phyloP scores from a whole-genome alignment of 1,140 invertebrate genomes.

The Drosophila novamexicana region DNA sequence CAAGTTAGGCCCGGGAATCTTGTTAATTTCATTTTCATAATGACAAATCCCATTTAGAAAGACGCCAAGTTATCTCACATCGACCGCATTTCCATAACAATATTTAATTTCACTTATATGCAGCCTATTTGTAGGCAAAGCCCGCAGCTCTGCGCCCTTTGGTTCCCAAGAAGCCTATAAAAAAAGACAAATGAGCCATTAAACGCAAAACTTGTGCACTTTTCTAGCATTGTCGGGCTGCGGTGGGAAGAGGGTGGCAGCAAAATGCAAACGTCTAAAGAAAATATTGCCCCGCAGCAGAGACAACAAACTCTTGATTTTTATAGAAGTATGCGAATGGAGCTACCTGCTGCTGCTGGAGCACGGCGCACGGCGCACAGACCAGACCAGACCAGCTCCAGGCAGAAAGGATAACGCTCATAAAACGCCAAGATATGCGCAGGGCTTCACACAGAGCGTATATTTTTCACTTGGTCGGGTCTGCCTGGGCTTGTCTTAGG shows the following conservation, averaged over 20 bases:
- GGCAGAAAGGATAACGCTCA: slow-evolving; percentile 68
- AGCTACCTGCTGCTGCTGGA: slow-evolving; percentile 43
- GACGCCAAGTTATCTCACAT: background rate
- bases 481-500: slow-evolving; percentile 64
- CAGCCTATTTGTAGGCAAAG: slow-evolving; percentile 37
- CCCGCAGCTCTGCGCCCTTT: background rate
- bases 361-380: background rate
- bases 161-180: slow-evolving; percentile 49
- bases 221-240: slow-evolving; percentile 48
- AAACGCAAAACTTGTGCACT: slow-evolving; percentile 81
- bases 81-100: slow-evolving; percentile 18
- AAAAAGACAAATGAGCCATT: slow-evolving; percentile 82
- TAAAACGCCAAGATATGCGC: slow-evolving; percentile 73
- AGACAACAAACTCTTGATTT: slow-evolving; percentile 83
- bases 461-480: slow-evolving; percentile 73
- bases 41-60: background rate
- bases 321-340: slow-evolving; percentile 50
- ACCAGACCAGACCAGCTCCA: slow-evolving; percentile 14
- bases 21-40: background rate
- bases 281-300: slow-evolving; percentile 78
- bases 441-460: slow-evolving; percentile 73
- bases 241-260: slow-evolving; percentile 23
- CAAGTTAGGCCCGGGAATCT: too few species aligned
- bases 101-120: slow-evolving; percentile 43
- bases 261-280: slow-evolving; percentile 61